A percentile compares a stretch with the other conserved stretches of the same genome.
phyloP scores from a whole-genome alignment of 64 coral and sea anemone genomes.

The Stylophora pistillata region DNA sequence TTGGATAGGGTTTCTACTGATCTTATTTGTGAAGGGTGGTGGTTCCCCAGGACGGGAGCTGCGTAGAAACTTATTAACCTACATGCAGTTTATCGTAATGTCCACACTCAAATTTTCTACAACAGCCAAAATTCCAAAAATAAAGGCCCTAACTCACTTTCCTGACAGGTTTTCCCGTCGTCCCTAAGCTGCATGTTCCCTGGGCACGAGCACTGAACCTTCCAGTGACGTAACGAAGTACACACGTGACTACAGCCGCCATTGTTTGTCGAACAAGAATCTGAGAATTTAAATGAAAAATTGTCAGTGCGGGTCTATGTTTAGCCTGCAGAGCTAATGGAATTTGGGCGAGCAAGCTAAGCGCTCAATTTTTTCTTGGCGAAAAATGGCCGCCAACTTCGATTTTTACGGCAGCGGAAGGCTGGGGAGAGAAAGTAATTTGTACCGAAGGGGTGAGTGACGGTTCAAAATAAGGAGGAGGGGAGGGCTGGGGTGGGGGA shows the following conservation, averaged over 20 bases:
- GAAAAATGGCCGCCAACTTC: too few relatives aligned
- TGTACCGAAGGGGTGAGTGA: too few relatives aligned
- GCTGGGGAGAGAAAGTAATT: too few relatives aligned
- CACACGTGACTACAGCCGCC: slow-evolving; percentile 74
- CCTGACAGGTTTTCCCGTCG: slow-evolving; percentile 37
- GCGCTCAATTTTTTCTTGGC: too few relatives aligned
- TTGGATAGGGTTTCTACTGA: background rate
- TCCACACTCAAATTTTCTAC: background rate
- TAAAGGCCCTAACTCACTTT: background rate
- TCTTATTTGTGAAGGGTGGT: background rate
- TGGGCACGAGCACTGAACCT: slow-evolving; percentile 66
- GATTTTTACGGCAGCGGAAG: too few relatives aligned
- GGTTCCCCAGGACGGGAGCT: background rate
- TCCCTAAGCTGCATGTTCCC: slow-evolving; percentile 48
- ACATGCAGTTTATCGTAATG: too few relatives aligned
- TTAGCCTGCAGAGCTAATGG: too few relatives aligned
- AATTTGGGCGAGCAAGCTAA: too few relatives aligned
- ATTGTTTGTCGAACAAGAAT: slow-evolving; percentile 62
- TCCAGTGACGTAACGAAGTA: slow-evolving; percentile 26
- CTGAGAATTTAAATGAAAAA: slow-evolving; percentile 13
- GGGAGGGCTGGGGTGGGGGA: too few relatives aligned
- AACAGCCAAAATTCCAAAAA: background rate
- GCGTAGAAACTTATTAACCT: background rate
- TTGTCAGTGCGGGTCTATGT: background rate
- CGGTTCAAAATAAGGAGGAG: too few relatives aligned